Evolutionary conservation across 2,888 invertebrate genomes (phyloP), one percentile per base, ranked within the genome.

Genomic region (Yponomeuta cagnagella): DNA sequence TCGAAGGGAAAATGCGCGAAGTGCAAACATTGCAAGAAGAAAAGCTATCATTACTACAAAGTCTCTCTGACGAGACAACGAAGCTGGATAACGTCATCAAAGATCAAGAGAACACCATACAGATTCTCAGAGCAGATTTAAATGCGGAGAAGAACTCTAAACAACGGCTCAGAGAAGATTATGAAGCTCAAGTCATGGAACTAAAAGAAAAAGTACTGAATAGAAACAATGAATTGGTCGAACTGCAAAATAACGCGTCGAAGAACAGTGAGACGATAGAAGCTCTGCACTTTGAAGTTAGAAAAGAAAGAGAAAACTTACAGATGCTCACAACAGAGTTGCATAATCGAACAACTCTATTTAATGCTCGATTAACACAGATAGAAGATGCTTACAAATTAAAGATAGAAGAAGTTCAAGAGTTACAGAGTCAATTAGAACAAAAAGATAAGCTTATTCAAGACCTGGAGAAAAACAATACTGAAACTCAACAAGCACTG

Each of bases 221-320:
- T 72, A 83, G 88, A 73, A 89, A 88, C 74, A 89, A 90, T 78
- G 90, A 90, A 77, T 75, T 89, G 9, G 86, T 89, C 58, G 89
- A 89, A 75, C 73, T 89, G 71, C 89, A 89, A 77, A 86, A 90
- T 74, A 87, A 81, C 73, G 77, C 87, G 73, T 81, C 83, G 58
- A 79, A 82, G 73, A 88, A 86, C 63, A 85, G 87, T 70, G 89
- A 89, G 78, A 78, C 77, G 71, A 85, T 89, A 68, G 88, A 89
- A 75, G 74, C 76, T 6, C 74, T 89, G 4, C 83, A 86, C 73
- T 75, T 82, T 10, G 81, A 86, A 43, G 73, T 88, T 31, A 80
- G 80, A 72, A 84, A 81, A 70, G 87, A 87, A 73, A 88, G 80
- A 69, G 82, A 70, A 82, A 83, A 43, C 3, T 3, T 52, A 2